These are phyloP conservation scores for Erynnis tages DNA, from an alignment of 2,888 invertebrate genomes.

Conservation along the genomic window DNA sequence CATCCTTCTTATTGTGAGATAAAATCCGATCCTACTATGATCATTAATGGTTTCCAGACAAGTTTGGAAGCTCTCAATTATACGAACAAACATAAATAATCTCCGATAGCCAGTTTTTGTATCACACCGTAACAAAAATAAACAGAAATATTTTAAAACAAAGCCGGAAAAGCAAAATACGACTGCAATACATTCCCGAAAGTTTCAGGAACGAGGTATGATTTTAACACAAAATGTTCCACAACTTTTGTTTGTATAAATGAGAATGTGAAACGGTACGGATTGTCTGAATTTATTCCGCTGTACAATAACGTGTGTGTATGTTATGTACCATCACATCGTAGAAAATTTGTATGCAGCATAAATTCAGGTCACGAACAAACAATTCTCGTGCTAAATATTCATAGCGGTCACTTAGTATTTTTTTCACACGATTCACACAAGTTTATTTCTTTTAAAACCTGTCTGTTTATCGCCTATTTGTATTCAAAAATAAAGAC, in stretches of 20 bases:
- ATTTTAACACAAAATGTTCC: constrained; percentile 24
- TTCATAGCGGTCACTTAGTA: constrained; percentile 47
- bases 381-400: constrained; percentile 56
- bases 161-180: constrained; percentile 10
- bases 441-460: constrained; percentile 29
- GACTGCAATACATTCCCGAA: constrained; percentile 18
- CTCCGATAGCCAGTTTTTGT: neutral
- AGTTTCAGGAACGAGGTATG: constrained; percentile 22
- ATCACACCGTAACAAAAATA: constrained; percentile 1
- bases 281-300: constrained; percentile 27
- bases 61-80: too few relatives aligned
- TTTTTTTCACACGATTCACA: constrained; percentile 37
- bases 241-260: constrained; percentile 27
- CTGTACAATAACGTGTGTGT: constrained; percentile 43
- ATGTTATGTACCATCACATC: constrained; percentile 38
- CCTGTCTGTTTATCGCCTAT: constrained; percentile 32
- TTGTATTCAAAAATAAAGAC: constrained; percentile 26
- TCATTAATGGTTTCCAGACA: too few relatives aligned
- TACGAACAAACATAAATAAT: neutral
- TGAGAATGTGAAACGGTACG: constrained; percentile 24
- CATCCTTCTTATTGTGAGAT: too few relatives aligned
- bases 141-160: constrained; percentile 6
- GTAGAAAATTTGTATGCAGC: constrained; percentile 55
- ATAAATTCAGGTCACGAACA: constrained; percentile 68
- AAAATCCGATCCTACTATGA: too few relatives aligned